Conservation (phyloP, 1,140 invertebrate species). For the Chironomus striatipennis region DNA sequence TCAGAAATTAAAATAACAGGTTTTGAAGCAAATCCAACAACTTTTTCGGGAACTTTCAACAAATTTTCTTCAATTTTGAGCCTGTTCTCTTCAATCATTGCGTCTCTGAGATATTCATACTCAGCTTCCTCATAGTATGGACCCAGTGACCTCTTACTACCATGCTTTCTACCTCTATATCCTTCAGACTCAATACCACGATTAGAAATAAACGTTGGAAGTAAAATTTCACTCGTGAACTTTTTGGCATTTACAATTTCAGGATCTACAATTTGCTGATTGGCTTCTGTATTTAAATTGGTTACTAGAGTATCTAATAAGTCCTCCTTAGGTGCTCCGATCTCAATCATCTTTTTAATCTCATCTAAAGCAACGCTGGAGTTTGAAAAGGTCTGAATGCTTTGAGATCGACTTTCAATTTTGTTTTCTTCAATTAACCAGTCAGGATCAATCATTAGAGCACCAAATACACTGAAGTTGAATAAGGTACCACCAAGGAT, state of each 20-base stretch:
- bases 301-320: constrained; percentile 54
- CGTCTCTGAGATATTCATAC: too few species aligned
- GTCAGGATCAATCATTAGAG: constrained; percentile 77
- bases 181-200: constrained; percentile 33
- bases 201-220: constrained; percentile 35
- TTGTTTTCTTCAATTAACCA: constrained; percentile 57
- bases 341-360: constrained; percentile 53
- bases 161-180: constrained; percentile 34
- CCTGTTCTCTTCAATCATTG: too few species aligned
- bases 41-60: too few species aligned
- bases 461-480: constrained; percentile 81
- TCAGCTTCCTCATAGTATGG: constrained; percentile 24
- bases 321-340: constrained; percentile 54
- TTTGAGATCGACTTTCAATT: constrained; percentile 38
- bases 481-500: constrained; percentile 75
- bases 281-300: constrained; percentile 39
- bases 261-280: constrained; percentile 39
- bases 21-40: too few species aligned
- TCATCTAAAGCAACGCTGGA: constrained; percentile 48
- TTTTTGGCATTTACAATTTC: constrained; percentile 33
- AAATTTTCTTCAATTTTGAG: too few species aligned
- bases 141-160: constrained; percentile 35
- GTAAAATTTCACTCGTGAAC: constrained; percentile 38
- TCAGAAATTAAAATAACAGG: too few species aligned
- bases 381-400: constrained; percentile 39